Base-by-base conservation (phyloP, 1,140 invertebrate species). In the Meloidogyne chitwoodi region DNA sequence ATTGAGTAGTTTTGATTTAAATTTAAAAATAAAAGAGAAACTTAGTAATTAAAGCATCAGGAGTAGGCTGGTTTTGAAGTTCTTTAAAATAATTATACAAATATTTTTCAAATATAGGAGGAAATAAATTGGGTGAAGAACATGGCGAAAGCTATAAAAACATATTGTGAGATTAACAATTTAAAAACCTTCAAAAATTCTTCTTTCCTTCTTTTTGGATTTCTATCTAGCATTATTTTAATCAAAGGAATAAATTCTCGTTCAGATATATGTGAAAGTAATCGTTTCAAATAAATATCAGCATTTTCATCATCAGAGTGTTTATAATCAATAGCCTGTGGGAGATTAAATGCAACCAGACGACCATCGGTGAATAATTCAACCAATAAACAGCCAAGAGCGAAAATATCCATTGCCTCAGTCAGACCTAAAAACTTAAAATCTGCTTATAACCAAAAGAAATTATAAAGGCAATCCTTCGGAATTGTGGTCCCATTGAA, bases 331-430 rank as follows among this genome's bases (percentile, higher is more conserved):
- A 83, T 81, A 11, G 83, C 81, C 63, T 83, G 70, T 11, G 81
- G 76, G 16, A 85, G 80, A 64, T 77, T 84, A 61, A 86, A 86
- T 14, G 85, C 83, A 41, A 77, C 68, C 27, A 83, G 75, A 16
- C 85, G 63, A 12, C 84, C 83, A 70, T 86, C 84, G 48, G 80
- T 84, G 24, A 87, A 73, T 29, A 86, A 61, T 64, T 86, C 85
- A 19, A 84, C 76, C 2, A 86, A 44, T 38, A 86, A 81, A 76
- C 85, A 86, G 22, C 83, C 85, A 34, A 81, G 75, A 22, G 84
- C 79, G 41, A 87, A 86, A 44, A 86, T 85, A 67, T 86, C 85
- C 85, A 86, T 86, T 62, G 70, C 78, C n/a, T 84, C 84, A 26
- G 81, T 87, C 56, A 87, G 67, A 24, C 75, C 78, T 83, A 26